Conservation (phyloP, 2,888 invertebrate genomes). For the Galerucella calmariensis region DNA sequence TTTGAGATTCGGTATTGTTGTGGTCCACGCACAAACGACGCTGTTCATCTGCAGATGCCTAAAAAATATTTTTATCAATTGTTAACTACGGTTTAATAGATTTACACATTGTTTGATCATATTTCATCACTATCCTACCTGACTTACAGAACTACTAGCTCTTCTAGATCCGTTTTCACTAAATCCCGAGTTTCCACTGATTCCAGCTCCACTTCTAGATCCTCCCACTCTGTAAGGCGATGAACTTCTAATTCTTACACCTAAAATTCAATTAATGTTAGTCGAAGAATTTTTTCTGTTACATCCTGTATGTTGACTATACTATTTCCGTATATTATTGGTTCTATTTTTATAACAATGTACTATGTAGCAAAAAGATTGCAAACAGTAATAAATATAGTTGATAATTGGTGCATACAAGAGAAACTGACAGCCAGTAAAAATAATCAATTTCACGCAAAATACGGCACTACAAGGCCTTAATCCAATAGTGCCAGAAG, state of each 20-base stretch:
- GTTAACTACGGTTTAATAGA: neutral
- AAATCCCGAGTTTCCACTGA: too few relatives aligned
- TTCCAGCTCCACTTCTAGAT: constrained; percentile 64
- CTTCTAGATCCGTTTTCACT: constrained; percentile 74
- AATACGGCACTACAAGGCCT: too few relatives aligned
- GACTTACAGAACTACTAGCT: constrained; percentile 80
- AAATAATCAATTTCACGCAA: too few relatives aligned
- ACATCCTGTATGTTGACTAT: too few relatives aligned
- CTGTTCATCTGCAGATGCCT: constrained; percentile 82
- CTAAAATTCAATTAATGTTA: constrained; percentile 46
- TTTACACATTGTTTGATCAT: neutral
- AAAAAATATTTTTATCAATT: constrained; percentile 46
- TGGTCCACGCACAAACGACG: constrained; percentile 75
- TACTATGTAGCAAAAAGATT: too few relatives aligned
- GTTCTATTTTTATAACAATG: too few relatives aligned
- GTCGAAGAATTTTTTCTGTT: neutral
- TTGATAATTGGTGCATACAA: too few relatives aligned
- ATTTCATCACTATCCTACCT: constrained; percentile 65
- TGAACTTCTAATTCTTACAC: constrained; percentile 66
- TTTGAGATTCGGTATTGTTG: constrained; percentile 67
- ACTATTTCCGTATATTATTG: too few relatives aligned
- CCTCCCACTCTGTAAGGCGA: constrained; percentile 72
- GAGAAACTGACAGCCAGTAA: too few relatives aligned
- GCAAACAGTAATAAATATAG: too few relatives aligned
- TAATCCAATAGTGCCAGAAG: too few relatives aligned